These are phyloP conservation scores for Tethya wilhelma DNA, from an alignment of 37 sponge, comb jelly and placozoan species.

Conservation along the genomic window DNA sequence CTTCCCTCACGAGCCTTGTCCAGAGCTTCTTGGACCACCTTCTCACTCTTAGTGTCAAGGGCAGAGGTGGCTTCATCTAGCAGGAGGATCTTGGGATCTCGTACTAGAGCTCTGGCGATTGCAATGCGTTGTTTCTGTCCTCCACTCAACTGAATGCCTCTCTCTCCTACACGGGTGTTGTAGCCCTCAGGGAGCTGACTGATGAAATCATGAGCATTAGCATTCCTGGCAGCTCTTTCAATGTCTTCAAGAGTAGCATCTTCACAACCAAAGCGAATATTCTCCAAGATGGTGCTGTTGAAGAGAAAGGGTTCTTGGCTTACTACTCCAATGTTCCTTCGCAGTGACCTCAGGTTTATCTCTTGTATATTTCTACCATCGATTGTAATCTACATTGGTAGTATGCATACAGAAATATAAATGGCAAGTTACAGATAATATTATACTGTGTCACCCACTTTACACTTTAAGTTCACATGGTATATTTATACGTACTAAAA, in stretches of 20 bases:
- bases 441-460: too few species aligned
- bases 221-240: slow-evolving; percentile 79
- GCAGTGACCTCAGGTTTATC: slow-evolving; percentile 81
- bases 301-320: slow-evolving; percentile 90
- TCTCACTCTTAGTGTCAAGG: slow-evolving; percentile 90
- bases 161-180: slow-evolving; percentile 80
- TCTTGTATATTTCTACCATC: slow-evolving; percentile 56
- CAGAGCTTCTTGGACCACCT: slow-evolving; percentile 84
- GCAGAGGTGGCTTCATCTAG: slow-evolving; percentile 96
- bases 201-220: slow-evolving; percentile 90
- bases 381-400: slow-evolving; percentile 55
- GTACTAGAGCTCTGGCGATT: slow-evolving; percentile 90
- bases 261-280: slow-evolving; percentile 83
- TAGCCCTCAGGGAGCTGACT: slow-evolving; percentile 78
- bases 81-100: slow-evolving; percentile 87
- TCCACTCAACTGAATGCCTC: slow-evolving; percentile 85
- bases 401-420: too few species aligned
- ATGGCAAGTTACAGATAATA: not conserved
- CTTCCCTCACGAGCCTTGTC: slow-evolving; percentile 87
- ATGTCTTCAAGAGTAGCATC: slow-evolving; percentile 73
- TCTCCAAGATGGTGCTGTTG: slow-evolving; percentile 92
- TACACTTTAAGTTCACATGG: too few species aligned
- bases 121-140: slow-evolving; percentile 96
- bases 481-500: not conserved
- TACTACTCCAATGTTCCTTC: slow-evolving; percentile 80